These are phyloP conservation scores for Colistium nudipinnis DNA, from an alignment of 2,113 vertebrate genomes.

Conservation along the genomic window DNA sequence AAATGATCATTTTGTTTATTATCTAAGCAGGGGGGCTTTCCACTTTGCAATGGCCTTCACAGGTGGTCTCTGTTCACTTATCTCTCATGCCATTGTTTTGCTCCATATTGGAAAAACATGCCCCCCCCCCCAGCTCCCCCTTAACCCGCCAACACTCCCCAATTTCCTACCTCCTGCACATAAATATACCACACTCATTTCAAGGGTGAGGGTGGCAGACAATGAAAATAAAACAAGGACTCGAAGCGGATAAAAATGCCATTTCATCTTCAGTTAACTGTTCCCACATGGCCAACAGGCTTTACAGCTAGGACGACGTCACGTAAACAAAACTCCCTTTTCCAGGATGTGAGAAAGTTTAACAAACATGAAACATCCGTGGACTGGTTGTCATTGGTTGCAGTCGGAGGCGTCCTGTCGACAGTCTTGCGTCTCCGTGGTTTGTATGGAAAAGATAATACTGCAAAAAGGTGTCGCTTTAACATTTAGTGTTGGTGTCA, in stretches of 20 bases:
- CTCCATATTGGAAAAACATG: constrained; percentile 67
- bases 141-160: constrained; percentile 28
- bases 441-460: no score
- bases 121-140: not conserved
- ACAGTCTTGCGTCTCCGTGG: no score
- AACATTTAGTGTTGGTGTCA: no score
- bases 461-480: no score
- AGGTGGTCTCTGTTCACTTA: constrained; percentile 72
- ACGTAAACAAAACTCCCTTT: not conserved
- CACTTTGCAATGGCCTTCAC: constrained; percentile 70
- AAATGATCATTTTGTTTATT: constrained; percentile 68
- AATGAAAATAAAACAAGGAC: constrained; percentile 11
- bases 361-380: not conserved
- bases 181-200: constrained; percentile 49
- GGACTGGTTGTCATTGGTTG: not conserved
- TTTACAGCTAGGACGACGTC: not conserved
- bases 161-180: constrained; percentile 50
- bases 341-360: not conserved
- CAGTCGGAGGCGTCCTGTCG: no score
- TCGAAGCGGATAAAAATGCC: not conserved
- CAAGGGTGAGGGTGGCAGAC: constrained; percentile 17
- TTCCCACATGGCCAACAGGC: not conserved
- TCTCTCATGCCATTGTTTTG: constrained; percentile 65
- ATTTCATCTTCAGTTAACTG: not conserved
- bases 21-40: constrained; percentile 67